Base-by-base conservation (phyloP, 2,113 vertebrate species). In the Apeltes quadracus region DNA sequence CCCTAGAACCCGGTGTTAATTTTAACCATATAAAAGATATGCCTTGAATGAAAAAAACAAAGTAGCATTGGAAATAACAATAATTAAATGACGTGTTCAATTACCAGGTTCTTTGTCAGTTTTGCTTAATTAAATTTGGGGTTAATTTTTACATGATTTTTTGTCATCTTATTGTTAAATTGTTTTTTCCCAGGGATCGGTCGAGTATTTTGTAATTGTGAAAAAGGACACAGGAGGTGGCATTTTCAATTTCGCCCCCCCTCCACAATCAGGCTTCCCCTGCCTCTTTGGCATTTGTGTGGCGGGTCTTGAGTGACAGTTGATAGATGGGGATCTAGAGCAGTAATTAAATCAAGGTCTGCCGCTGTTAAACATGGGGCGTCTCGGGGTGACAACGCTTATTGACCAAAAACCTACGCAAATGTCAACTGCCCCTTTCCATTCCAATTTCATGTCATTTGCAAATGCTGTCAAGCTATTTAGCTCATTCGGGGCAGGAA, bases 331-430 rank as follows among this genome's bases (percentile, higher is more conserved):
- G 63, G 58, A 86, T 85, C 67, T 76, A 13, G 67, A 78, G 75
- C 27, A 69, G 70, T 85, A 88, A 91, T 90, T 88, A 86, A 89
- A 87, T 86, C 87, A 84, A 82, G 78, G 78, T 78, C 73, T 74
- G 71, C 74, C 56, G 72, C 83, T 80, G 76, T 88, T 90, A 76
- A 88, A 87, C 84, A 85, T 16, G 38, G 69, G 58, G 63, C 69
- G 61, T 79, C 66, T 72, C 79, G 36, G 66, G 80, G 76, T 87
- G 88, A 78, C 86, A 48, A 68, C 57, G 71, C 57, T 76, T 84
- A 87, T 83, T 84, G 81, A 89, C 81, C 78, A 82, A 82, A 82
- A 87, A 75, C 81, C 81, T 64, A 84, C 43, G 65, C 55, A 85
- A 89, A 88, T 89, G 90, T 87, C 84, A 86, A 64, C 78, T 85